Evolutionary conservation across 1,140 invertebrate genomes (phyloP), one percentile per base, ranked within the genome.

Genomic region (Andricus grossulariae): DNA sequence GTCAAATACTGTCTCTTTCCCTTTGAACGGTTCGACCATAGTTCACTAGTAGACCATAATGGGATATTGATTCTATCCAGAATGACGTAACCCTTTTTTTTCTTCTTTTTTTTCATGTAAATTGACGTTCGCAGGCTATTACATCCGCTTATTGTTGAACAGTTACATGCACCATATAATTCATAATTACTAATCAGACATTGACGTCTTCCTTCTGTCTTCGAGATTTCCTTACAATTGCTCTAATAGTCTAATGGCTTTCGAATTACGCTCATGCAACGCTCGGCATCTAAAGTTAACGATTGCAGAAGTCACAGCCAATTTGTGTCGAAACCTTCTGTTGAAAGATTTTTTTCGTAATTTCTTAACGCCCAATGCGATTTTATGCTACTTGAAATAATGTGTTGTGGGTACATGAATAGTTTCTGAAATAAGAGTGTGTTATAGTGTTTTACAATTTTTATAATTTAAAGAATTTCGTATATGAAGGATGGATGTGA

Each of bases 181-280:
- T 66, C 60, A 66, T 45, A 45, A 66, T 66, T n/a, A 39, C 25
- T 21, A 66, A 66, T 66, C 60, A 66, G 60, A 66, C 60, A 45
- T 66, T 66, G 60, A 66, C n/a, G 60, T 66, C 60, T 66, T 66
- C 25, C 60, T 66, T 66, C 60, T 66, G 60, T 45, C 39, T 66
- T 66, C 39, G 21, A 66, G 39, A 60, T 60, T 25, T 39, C 60
- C n/a, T 39, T 39, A 6, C 60, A 66, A 32, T 39, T 66, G 32
- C 25, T n/a, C 25, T 25, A 16, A 25, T 66, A 66, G 16, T 66
- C 60, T 16, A n/a, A 54, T 19, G 10, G 16, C 60, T 66, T 32
- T 66, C 25, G 25, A 32, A 66, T 32, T 32, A 32, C 13, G 25
- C 21, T 45, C 39, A 45, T 45, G 39, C 39, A 45, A 45, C 6